Conservation (phyloP, 2,797 vertebrate species). For the Sarcophilus harrisii region DNA sequence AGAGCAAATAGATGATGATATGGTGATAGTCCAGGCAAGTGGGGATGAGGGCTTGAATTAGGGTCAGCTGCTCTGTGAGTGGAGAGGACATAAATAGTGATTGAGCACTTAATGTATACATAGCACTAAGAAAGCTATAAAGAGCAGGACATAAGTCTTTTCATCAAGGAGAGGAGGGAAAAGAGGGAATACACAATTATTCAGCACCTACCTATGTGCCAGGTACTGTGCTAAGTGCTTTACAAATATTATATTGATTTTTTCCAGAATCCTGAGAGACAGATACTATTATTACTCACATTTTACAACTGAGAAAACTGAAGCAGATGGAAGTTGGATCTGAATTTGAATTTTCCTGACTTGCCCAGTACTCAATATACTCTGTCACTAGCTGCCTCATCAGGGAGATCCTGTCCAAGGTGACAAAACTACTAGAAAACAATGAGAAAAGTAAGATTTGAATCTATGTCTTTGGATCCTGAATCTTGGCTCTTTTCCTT, state of each 20-base stretch:
- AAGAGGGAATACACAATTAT: background rate
- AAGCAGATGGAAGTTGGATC: background rate
- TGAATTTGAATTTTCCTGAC: background rate
- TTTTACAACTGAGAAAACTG: background rate
- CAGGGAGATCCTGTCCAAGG: background rate
- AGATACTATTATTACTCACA: background rate
- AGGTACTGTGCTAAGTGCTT: background rate
- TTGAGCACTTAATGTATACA: background rate
- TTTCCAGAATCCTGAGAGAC: background rate
- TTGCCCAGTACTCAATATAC: background rate
- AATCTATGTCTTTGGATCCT: background rate
- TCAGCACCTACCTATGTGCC: background rate
- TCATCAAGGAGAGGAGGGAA: background rate
- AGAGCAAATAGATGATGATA: background rate
- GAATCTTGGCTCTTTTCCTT: background rate
- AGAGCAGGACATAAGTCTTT: background rate
- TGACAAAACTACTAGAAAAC: background rate
- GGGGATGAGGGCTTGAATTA: background rate
- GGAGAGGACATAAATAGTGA: background rate
- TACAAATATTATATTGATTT: background rate
- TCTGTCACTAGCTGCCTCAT: background rate
- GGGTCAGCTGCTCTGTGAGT: background rate
- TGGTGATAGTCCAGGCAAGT: background rate
- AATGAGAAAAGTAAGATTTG: background rate
- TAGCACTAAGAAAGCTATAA: background rate